Evolutionary conservation across 2,888 invertebrate genomes (phyloP), one percentile per base, ranked within the genome.

Genomic region (Andrena hattorfiana): DNA sequence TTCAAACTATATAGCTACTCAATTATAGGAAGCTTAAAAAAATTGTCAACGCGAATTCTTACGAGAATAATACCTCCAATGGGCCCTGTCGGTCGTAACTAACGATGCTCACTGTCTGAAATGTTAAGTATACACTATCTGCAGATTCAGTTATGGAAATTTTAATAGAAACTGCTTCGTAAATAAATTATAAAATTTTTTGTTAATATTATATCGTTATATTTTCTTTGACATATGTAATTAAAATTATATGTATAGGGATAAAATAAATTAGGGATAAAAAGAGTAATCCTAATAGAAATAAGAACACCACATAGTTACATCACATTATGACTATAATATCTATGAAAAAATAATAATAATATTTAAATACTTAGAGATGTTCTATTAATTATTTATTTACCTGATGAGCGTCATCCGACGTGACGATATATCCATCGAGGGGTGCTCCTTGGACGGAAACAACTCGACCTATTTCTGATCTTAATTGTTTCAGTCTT

Each of bases 341-440:
- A 51, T 51, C 20, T 20, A 20, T 2, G 23, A 10, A 8, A 8
- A 10, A 23, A 54, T 54, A 16, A 26, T 56, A 56, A 56, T 56
- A 10, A 56, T 26, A 56, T 8, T 23, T 56, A 10, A 26, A 23
- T 10, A 23, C 1, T 23, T 26, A 10, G 56, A 23, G 1, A 26
- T 20, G 7, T 48, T 28, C 13, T 10, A 30, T 13, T 13, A 32
- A 66, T 3, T 30, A 66, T 30, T 3, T 30, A 66, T 30, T 59
- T 76, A 97, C 97, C 95, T 97, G 96, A 94, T 98, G 98, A 90
- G 97, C 97, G 92, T 98, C 98, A 81, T 96, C 96, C 70, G 96
- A 96, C 68, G 97, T 97, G 71, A 98, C 94, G 72, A 98, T 95
- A 89, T 97, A 97, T 0, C 97, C 98, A 89, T 97, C 96, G 8